Base-by-base conservation (phyloP, 2,888 invertebrate genomes). In the Schrankia costaestrigalis region DNA sequence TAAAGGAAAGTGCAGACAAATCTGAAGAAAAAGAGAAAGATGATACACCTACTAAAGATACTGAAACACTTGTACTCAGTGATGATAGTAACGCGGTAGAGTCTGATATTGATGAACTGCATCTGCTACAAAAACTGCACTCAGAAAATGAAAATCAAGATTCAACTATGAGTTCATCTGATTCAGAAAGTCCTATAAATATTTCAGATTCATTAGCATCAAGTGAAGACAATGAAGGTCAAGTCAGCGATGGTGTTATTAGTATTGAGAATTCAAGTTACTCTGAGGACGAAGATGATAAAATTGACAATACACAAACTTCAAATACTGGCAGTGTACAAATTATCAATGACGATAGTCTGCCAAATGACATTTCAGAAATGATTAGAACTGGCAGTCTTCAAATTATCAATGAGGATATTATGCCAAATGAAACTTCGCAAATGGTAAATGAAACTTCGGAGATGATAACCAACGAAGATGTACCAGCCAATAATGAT, bases 261-360 rank as follows among this genome's bases (percentile, higher is more conserved):
- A 86, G 86, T 44, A 83, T 85, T 46, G 86, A 84, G 69, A 78
- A 86, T 54, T 86, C 86, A 2, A 85, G 79, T 61, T 80, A 72
- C 42, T 84, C 85, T 9, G 85, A 83, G 57, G 67, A 71, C 3
- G 83, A 84, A 47, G 41, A 27, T 7, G 56, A 33, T 26, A 49
- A 13, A 25, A 11, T 15, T 2, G 26, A 29, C 15, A 28, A 11
- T 22, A 19, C 15, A 10, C 28, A 22, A 26, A 9, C 11, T 17
- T 27, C 33, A 21, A 37, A 42, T 19, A 18, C 10, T 10, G 31
- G 19, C 8, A 27, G 10, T 26, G 12, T 11, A 7, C 15, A 32
- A 6, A 22, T 23, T 14, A 18, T 11, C 18, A 24, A 23, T 17
- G 8, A 23, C 11, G 15, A 38, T 1, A 11, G 3, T 19, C 4